These are phyloP conservation scores for Paedocypris micromegethes DNA, from an alignment of 2,797 vertebrate genomes.

Conservation along the genomic window DNA sequence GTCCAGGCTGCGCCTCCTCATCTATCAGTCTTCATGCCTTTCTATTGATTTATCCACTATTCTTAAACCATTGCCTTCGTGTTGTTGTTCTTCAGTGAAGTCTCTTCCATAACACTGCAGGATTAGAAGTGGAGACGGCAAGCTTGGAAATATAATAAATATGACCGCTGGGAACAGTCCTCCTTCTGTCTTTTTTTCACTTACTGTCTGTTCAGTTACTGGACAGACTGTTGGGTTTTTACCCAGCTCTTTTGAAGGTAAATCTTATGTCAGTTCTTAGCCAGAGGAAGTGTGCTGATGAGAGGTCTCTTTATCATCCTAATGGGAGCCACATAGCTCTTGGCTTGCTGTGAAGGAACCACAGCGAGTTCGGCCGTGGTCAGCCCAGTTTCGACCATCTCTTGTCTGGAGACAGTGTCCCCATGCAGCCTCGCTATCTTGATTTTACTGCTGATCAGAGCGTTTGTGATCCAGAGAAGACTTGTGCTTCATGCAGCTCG, in stretches of 20 bases:
- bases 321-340: conserved; percentile 68
- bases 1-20: conserved; percentile 43
- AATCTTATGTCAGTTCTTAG: conserved; percentile 69
- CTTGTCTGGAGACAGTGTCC: conserved; percentile 33
- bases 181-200: conserved; percentile 1
- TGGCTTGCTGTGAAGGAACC: conserved; percentile 52
- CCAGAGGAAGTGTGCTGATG: conserved; percentile 70
- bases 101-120: conserved; percentile 20
- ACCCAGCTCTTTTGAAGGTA: conserved; percentile 70
- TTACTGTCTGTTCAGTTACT: conserved; percentile 32
- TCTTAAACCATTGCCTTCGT: conserved; percentile 25
- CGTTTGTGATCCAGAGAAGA: conserved; percentile 30
- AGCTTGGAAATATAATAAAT: conserved; percentile 65
- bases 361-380: not conserved
- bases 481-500: conserved; percentile 3
- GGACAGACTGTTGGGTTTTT: conserved; percentile 35
- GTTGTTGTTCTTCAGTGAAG: conserved; percentile 32
- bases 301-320: conserved; percentile 78
- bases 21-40: conserved; percentile 32
- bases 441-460: conserved; percentile 18
- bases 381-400: conserved; percentile 43
- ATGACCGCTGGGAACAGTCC: conserved; percentile 53
- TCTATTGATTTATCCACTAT: conserved; percentile 39
- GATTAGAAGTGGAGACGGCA: conserved; percentile 42
- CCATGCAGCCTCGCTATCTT: conserved; percentile 11